Evolutionary conservation across 2,113 vertebrate species (phyloP).

Genomic region (Prionailurus viverrinus): DNA sequence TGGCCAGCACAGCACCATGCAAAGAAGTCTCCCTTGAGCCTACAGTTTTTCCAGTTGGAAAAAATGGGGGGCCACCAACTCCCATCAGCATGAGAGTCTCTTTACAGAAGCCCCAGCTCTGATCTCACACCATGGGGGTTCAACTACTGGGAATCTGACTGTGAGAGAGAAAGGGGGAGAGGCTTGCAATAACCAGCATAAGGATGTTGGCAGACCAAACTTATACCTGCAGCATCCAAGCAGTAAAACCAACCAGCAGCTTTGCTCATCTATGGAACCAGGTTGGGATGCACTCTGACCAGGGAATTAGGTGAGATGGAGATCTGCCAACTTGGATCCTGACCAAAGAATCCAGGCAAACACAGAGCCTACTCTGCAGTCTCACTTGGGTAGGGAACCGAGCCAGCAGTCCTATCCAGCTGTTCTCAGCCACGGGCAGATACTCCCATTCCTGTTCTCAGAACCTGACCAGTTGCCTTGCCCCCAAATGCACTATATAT

Average conservation of each 20-base stretch:
- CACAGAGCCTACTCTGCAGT: background rate
- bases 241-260: background rate
- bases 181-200: background rate
- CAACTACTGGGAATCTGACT: background rate
- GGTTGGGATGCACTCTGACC: background rate
- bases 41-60: background rate
- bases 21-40: background rate
- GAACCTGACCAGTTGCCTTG: background rate
- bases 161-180: background rate
- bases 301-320: background rate
- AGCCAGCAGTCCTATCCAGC: background rate
- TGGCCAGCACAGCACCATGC: background rate
- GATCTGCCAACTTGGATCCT: background rate
- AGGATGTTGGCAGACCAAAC: background rate
- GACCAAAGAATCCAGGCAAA: background rate
- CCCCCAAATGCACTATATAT: background rate
- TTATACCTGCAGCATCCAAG: background rate
- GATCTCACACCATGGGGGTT: background rate
- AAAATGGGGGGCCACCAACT: background rate
- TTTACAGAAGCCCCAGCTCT: background rate
- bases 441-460: background rate
- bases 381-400: background rate
- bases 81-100: background rate
- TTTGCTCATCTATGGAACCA: background rate
- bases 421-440: background rate